Percentiles rank a stretch among this genome's conserved stretches.
Evolutionary conservation across 2,888 invertebrate genomes (phyloP).

Genomic region (Cheilosia urbana): DNA sequence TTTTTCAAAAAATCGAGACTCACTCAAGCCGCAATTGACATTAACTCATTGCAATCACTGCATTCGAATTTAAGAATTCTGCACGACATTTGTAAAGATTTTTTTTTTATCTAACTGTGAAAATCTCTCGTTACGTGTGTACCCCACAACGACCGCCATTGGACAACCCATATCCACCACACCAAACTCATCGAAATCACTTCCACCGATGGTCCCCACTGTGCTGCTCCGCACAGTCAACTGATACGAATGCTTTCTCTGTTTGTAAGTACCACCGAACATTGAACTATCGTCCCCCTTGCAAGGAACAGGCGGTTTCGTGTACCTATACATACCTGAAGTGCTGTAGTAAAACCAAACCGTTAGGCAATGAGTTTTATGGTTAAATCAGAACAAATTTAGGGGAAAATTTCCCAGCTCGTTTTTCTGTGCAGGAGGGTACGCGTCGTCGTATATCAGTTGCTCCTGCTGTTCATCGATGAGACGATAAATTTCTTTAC

Average conservation of each 20-base stretch:
- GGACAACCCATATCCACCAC: too few relatives aligned
- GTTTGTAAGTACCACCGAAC: background rate
- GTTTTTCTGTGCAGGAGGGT: background rate
- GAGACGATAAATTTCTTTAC: conserved; percentile 52
- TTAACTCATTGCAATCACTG: too few relatives aligned
- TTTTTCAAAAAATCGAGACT: too few relatives aligned
- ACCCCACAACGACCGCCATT: too few relatives aligned
- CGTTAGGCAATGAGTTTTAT: conserved; percentile 59
- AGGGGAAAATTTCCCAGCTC: conserved; percentile 44
- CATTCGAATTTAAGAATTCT: too few relatives aligned
- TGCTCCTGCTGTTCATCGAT: conserved; percentile 9
- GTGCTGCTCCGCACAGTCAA: background rate
- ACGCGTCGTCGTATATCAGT: background rate
- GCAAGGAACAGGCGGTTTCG: conserved; percentile 6
- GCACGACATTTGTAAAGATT: too few relatives aligned
- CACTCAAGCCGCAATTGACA: too few relatives aligned
- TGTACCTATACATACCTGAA: conserved; percentile 21
- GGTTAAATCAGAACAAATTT: conserved; percentile 64
- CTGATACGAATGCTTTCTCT: background rate
- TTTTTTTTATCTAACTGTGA: too few relatives aligned
- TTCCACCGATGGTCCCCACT: too few relatives aligned
- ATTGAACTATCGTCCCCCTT: conserved; percentile 32
- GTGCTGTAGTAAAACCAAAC: conserved; percentile 28
- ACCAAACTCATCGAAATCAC: too few relatives aligned
- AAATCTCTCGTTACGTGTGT: too few relatives aligned